A percentile compares a stretch with the other conserved stretches of the same genome.
Evolutionary conservation across 2,888 invertebrate genomes (phyloP).

Genomic region (Standfussiana lucernea): DNA sequence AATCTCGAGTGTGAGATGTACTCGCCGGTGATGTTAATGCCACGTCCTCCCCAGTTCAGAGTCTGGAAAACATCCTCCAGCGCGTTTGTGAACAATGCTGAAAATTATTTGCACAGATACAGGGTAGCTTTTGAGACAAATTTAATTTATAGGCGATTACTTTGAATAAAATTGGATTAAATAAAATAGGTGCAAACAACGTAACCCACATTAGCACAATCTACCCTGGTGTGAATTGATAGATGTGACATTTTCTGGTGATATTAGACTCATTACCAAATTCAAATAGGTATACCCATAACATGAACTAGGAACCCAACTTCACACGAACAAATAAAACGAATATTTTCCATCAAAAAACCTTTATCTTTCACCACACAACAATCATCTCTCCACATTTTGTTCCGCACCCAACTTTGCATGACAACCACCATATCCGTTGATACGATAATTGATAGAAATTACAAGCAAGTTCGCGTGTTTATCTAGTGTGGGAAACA

Average conservation of each 20-base stretch:
- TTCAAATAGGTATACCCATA: neutral
- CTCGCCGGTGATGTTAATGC: too few relatives aligned
- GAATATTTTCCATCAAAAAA: neutral
- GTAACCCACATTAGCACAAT: neutral
- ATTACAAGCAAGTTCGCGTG: slow-evolving; percentile 56
- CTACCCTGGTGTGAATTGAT: neutral
- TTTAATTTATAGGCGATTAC: neutral
- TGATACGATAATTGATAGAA: slow-evolving; percentile 56
- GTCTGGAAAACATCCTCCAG: too few relatives aligned
- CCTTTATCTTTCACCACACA: neutral
- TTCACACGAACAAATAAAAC: neutral
- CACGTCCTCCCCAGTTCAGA: too few relatives aligned
- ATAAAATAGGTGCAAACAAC: neutral
- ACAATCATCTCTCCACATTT: neutral
- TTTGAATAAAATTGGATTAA: neutral
- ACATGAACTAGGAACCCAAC: neutral
- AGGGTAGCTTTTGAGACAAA: neutral
- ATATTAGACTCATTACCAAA: neutral
- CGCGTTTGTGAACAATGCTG: too few relatives aligned
- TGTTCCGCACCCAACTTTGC: neutral
- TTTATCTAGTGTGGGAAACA: slow-evolving; percentile 55
- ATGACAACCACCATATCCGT: slow-evolving; percentile 31
- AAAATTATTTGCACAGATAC: neutral
- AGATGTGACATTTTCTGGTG: neutral
- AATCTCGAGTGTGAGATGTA: too few relatives aligned